phyloP scores from a whole-genome alignment of 2,888 invertebrate species.

The Conchocele bisecta region DNA sequence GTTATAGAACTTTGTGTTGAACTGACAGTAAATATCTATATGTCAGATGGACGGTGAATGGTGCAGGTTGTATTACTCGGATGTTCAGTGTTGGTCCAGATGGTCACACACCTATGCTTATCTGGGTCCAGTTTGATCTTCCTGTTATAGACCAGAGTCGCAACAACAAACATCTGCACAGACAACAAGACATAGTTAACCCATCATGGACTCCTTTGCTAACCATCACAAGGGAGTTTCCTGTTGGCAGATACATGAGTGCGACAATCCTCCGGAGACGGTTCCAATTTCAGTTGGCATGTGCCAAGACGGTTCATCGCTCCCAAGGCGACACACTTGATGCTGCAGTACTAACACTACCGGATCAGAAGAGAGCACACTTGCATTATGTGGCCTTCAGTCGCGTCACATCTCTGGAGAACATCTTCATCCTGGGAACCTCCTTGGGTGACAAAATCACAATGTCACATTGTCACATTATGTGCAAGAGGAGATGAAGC shows the following conservation, averaged over 20 bases:
- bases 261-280: slow-evolving; percentile 20
- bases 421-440: slow-evolving; percentile 23
- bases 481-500: slow-evolving; percentile 30
- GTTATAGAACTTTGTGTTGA: too few species aligned
- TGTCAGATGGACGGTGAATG: too few species aligned
- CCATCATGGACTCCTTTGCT: slow-evolving; percentile 36
- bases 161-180: slow-evolving; percentile 9
- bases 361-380: slow-evolving; percentile 13
- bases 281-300: slow-evolving; percentile 29
- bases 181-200: slow-evolving; percentile 7
- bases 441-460: slow-evolving; percentile 8
- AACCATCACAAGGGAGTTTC: slow-evolving; percentile 21
- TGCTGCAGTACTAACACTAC: slow-evolving; percentile 16
- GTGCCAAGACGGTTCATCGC: slow-evolving; percentile 38
- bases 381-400: slow-evolving; percentile 43
- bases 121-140: slow-evolving; percentile 27
- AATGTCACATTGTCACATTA: slow-evolving; percentile 4
- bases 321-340: slow-evolving; percentile 36
- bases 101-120: too few species aligned
- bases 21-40: too few species aligned
- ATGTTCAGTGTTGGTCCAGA: too few species aligned
- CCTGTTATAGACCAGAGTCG: slow-evolving; percentile 14
- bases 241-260: slow-evolving; percentile 17
- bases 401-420: slow-evolving; percentile 15
- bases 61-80: too few species aligned